Conservation (phyloP, 2,888 invertebrate species). For the Diachrysia chrysitis region DNA sequence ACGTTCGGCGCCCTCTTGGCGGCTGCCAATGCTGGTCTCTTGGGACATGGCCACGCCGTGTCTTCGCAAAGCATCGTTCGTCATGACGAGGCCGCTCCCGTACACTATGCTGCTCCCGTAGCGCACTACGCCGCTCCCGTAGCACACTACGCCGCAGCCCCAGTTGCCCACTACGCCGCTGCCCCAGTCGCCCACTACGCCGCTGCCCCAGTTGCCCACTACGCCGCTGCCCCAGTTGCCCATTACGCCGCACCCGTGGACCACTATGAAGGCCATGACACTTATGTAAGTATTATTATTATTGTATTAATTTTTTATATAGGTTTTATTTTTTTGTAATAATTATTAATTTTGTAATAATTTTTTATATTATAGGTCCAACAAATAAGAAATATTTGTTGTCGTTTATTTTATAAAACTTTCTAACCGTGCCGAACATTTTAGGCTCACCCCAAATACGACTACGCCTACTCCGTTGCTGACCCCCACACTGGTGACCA, state of each 20-base stretch:
- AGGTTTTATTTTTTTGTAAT: too few species aligned
- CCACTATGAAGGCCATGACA: conserved; percentile 52
- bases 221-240: conserved; percentile 32
- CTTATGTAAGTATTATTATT: conserved; percentile 40
- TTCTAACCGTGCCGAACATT: conserved; percentile 10
- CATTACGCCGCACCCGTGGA: background rate
- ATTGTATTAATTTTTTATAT: too few species aligned
- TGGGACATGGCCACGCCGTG: conserved; percentile 72
- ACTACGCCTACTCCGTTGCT: conserved; percentile 85
- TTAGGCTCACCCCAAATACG: conserved; percentile 77
- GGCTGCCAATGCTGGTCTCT: conserved; percentile 58
- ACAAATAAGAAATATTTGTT: background rate
- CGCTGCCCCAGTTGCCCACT: conserved; percentile 3
- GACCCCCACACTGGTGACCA: conserved; percentile 89
- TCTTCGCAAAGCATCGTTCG: conserved; percentile 74
- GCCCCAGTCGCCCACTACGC: conserved; percentile 59
- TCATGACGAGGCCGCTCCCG: conserved; percentile 61
- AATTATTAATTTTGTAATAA: too few species aligned
- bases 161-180: conserved; percentile 54
- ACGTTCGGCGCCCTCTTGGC: conserved; percentile 65
- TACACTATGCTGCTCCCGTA: conserved; percentile 46
- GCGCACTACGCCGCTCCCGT: conserved; percentile 52
- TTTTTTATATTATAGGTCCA: too few species aligned
- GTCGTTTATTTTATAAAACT: background rate
- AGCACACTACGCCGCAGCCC: conserved; percentile 61